phyloP scores from a whole-genome alignment of 2,113 vertebrate genomes.

The Motacilla alba region DNA sequence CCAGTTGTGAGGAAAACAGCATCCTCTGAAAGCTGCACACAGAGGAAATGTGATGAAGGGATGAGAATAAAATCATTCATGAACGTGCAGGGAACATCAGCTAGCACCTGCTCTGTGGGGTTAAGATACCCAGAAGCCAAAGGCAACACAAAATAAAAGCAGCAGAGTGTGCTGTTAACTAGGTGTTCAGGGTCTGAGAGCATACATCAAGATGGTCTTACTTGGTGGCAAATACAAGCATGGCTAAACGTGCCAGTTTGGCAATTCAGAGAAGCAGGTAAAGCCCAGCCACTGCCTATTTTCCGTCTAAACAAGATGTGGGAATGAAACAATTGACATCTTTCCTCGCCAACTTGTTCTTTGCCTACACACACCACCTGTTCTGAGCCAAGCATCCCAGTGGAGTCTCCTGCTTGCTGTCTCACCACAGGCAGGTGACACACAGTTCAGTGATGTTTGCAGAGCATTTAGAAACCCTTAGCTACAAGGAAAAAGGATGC shows the following conservation, averaged over 20 bases:
- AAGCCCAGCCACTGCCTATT: not conserved
- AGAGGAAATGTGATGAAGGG: not conserved
- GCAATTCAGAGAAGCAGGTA: not conserved
- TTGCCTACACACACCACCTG: not conserved
- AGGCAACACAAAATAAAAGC: not conserved
- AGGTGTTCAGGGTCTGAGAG: not conserved
- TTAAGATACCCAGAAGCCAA: not conserved
- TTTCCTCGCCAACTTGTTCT: not conserved
- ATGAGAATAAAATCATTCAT: not conserved
- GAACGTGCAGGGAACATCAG: fast-evolving
- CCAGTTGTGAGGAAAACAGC: not conserved
- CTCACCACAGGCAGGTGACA: not conserved
- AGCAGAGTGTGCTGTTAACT: fast-evolving
- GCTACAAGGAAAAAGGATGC: not conserved
- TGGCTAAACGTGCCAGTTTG: not conserved
- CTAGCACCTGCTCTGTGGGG: not conserved
- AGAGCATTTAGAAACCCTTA: not conserved
- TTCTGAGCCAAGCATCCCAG: not conserved
- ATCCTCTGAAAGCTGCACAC: not conserved
- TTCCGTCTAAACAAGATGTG: not conserved
- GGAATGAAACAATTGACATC: not conserved
- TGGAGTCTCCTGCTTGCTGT: not conserved
- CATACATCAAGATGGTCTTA: not conserved
- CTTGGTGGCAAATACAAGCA: not conserved
- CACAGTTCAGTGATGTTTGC: not conserved